Evolutionary conservation across 2,888 invertebrate genomes (phyloP).

Genomic region (Siphonodentalium dalli): DNA sequence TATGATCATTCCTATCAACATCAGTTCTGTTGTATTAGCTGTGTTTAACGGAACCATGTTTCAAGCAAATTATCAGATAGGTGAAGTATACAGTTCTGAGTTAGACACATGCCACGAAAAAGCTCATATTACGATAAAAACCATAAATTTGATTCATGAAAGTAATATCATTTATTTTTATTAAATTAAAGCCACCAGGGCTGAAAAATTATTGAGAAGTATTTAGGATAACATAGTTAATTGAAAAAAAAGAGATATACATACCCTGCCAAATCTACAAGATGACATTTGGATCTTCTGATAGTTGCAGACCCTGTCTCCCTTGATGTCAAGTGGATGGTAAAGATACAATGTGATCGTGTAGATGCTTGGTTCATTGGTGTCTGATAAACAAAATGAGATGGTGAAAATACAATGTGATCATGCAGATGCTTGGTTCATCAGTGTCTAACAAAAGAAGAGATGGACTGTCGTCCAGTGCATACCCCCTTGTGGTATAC

Average conservation of each 20-base stretch:
- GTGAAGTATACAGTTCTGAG: too few species aligned
- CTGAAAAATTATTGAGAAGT: neutral
- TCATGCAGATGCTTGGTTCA: neutral
- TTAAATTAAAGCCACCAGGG: too few species aligned
- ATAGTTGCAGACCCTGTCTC: conserved; percentile 63
- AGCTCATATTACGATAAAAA: too few species aligned
- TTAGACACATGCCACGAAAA: too few species aligned
- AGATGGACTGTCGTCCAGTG: too few species aligned
- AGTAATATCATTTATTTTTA: too few species aligned
- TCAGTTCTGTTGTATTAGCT: too few species aligned
- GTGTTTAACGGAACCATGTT: too few species aligned
- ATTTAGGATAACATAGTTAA: neutral
- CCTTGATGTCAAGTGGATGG: conserved; percentile 61
- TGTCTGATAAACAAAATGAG: conserved; percentile 48
- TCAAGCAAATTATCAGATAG: too few species aligned
- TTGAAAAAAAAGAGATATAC: neutral
- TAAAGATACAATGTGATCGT: conserved; percentile 66
- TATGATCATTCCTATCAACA: neutral
- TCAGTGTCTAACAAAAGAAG: too few species aligned
- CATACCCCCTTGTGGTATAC: too few species aligned
- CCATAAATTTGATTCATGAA: too few species aligned
- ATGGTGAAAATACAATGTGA: neutral
- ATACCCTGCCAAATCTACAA: conserved; percentile 66
- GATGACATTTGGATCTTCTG: conserved; percentile 63
- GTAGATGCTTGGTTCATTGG: conserved; percentile 67